Base-by-base conservation (phyloP, 37 sponge, comb jelly and placozoan species). In the Halichondria panicea region DNA sequence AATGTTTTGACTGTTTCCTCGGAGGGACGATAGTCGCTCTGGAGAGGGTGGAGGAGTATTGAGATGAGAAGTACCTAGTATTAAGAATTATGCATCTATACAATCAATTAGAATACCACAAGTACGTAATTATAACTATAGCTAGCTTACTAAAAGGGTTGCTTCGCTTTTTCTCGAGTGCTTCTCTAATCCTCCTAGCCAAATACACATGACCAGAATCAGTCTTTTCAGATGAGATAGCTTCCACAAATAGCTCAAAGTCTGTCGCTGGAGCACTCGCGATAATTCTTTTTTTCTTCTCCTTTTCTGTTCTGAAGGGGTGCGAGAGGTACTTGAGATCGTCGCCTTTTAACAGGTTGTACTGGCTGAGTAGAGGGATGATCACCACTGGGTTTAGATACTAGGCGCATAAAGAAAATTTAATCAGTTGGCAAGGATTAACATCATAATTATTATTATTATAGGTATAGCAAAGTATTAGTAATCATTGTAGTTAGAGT, bases 141-240 rank as follows among this genome's bases (percentile, higher is more conserved):
- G n/a, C n/a, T n/a, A n/a, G 4, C 77, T 64, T 40, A 78, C 80
- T 60, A 37, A 68, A 68, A 30, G 80, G 80, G 45, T 79, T 35
- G n/a, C 34, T 19, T 58, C 61, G 55, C 40, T 79, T 79, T 48
- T 27, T 58, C 37, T 79, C 70, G 31, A 79, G 42, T 2, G 75
- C 83, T 6, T 82, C 75, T 3, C 68, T 33, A 22, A 82, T 22
- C 36, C 36, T 65, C 24, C 44, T 74, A 6, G 83, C 83, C 24
- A 82, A 53, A 58, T 67, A 74, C 15, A 9, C 35, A 38, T 82
- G 75, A 31, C 43, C 36, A 2, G 66, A 24, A 19, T 82, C 67
- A 21, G 4, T 41, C 0, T 15, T 27, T 9, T 82, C 83, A n/a
- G 5, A 32, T 12, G 53, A 39, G 30, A 82, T 57, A 36, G 68